phyloP scores from a whole-genome alignment of 1,140 invertebrate species.

The Papilio polyxenes region DNA sequence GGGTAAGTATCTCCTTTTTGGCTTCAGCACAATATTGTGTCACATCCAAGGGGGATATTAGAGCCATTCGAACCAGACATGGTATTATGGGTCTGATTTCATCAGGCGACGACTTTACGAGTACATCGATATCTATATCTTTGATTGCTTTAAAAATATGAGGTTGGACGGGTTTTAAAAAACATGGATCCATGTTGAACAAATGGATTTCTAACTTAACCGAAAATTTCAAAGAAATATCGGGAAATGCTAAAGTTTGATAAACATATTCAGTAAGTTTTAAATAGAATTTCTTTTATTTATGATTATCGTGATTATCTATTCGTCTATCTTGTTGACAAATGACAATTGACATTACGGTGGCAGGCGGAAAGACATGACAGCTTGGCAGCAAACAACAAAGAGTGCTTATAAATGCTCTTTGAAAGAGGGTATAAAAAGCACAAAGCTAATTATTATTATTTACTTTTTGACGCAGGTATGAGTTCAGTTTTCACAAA shows the following conservation, averaged over 20 bases:
- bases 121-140: constrained; percentile 71
- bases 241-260: neutral
- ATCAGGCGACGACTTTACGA: constrained; percentile 72
- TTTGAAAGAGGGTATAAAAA: no score
- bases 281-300: neutral
- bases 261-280: no score
- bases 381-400: no score
- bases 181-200: constrained; percentile 59
- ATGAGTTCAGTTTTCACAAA: no score
- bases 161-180: constrained; percentile 76
- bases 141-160: constrained; percentile 78
- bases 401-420: no score
- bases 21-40: constrained; percentile 91
- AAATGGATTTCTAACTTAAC: constrained; percentile 13
- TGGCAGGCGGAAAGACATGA: no score
- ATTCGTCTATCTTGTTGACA: no score
- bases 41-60: constrained; percentile 93
- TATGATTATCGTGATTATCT: no score
- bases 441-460: no score
- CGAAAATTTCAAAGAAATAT: constrained; percentile 17
- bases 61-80: constrained; percentile 95
- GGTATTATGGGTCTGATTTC: constrained; percentile 93
- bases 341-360: no score
- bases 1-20: constrained; percentile 92
- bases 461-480: no score